phyloP scores from a whole-genome alignment of 2,888 invertebrate genomes.

The Polia nebulosa region DNA sequence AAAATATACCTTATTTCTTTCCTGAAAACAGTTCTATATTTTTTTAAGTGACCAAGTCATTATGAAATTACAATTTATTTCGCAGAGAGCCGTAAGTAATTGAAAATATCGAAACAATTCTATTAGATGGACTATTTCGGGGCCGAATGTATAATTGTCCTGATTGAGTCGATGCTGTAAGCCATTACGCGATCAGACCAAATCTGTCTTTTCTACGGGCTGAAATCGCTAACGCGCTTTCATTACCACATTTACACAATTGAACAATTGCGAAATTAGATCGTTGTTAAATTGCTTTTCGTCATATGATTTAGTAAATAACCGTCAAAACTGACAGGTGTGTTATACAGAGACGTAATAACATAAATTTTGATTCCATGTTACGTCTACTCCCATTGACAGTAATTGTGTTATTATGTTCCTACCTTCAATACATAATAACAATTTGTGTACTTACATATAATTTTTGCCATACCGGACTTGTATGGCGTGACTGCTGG shows the following conservation, averaged over 20 bases:
- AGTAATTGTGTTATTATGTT: constrained; percentile 60
- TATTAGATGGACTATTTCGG: constrained; percentile 45
- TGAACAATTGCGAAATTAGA: constrained; percentile 86
- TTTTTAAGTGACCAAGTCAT: neutral
- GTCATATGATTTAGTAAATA: constrained; percentile 83
- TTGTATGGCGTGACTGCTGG: constrained; percentile 75
- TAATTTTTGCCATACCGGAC: constrained; percentile 38
- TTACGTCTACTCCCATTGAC: constrained; percentile 62
- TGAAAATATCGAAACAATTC: constrained; percentile 54
- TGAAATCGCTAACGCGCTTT: constrained; percentile 76
- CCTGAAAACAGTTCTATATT: neutral
- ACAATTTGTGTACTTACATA: constrained; percentile 47
- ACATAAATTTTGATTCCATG: constrained; percentile 58
- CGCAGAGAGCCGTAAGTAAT: constrained; percentile 49
- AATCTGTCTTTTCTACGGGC: constrained; percentile 68
- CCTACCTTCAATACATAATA: constrained; percentile 59
- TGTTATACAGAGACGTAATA: constrained; percentile 67
- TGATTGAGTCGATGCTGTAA: constrained; percentile 66
- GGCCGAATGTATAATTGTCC: constrained; percentile 60
- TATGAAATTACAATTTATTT: constrained; percentile 35
- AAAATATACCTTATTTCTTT: neutral
- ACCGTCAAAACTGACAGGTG: constrained; percentile 77
- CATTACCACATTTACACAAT: constrained; percentile 87
- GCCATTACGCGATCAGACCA: constrained; percentile 68
- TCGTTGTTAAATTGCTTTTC: constrained; percentile 86